Conservation (phyloP, 2,888 invertebrate species). For the Perizoma flavofasciatum region DNA sequence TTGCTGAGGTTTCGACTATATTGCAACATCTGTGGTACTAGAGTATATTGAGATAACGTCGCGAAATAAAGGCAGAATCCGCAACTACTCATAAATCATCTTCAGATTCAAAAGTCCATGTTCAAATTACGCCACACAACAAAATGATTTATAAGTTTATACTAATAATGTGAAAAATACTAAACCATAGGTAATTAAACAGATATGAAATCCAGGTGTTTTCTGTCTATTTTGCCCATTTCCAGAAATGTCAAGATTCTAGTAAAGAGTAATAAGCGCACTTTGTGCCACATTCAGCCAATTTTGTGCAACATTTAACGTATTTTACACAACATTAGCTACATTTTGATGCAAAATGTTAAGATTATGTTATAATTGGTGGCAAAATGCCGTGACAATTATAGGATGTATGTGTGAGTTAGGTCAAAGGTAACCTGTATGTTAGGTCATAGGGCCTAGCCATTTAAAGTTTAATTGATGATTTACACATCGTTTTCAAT, state of each 20-base stretch:
- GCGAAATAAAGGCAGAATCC: too few species aligned
- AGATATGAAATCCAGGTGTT: too few species aligned
- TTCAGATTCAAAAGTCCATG: too few species aligned
- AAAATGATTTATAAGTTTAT: too few species aligned
- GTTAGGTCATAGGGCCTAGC: slow-evolving; percentile 2
- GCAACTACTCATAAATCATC: too few species aligned
- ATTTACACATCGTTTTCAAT: not conserved
- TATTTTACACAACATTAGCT: slow-evolving; percentile 6
- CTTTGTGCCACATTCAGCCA: slow-evolving; percentile 11
- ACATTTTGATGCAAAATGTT: slow-evolving; percentile 20
- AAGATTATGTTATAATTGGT: slow-evolving; percentile 26
- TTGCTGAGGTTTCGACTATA: too few species aligned
- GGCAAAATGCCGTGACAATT: slow-evolving; percentile 21
- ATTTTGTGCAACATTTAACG: slow-evolving; percentile 21
- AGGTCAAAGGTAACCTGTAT: slow-evolving; percentile 14
- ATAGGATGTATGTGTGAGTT: slow-evolving; percentile 6
- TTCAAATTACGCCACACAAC: too few species aligned
- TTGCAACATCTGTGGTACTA: too few species aligned
- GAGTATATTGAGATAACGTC: too few species aligned
- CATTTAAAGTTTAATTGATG: not conserved
- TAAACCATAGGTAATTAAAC: too few species aligned
- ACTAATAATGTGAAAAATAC: too few species aligned
- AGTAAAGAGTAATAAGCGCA: slow-evolving; percentile 13
- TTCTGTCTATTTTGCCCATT: slow-evolving; percentile 1
- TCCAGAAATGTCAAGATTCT: slow-evolving; percentile 24